phyloP scores from a whole-genome alignment of 1,140 invertebrate species.

The Drosophila obscura region DNA sequence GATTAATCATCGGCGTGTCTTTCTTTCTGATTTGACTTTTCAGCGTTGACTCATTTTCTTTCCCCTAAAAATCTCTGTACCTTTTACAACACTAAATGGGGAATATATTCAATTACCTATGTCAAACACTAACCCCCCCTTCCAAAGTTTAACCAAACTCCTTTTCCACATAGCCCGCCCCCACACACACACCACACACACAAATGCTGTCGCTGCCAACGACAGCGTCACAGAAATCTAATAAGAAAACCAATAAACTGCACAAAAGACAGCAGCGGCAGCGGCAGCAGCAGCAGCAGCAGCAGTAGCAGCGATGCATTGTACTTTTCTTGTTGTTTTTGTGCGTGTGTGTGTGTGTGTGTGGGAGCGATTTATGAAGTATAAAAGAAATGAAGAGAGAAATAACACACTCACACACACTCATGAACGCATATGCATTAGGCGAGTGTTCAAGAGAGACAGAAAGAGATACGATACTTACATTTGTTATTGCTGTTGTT shows the following conservation, averaged over 20 bases:
- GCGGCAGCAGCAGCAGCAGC: not conserved
- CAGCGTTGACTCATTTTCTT: conserved; percentile 35
- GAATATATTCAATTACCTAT: conserved; percentile 11
- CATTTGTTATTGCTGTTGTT: conserved; percentile 77
- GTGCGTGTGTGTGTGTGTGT: conserved; percentile 29
- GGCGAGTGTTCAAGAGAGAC: not conserved
- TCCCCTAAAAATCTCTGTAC: not conserved
- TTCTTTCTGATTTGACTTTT: conserved; percentile 9
- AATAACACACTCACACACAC: conserved; percentile 34
- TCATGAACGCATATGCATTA: conserved; percentile 3
- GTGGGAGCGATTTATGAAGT: conserved; percentile 73
- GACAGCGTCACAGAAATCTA: conserved; percentile 58
- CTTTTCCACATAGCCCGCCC: not conserved
- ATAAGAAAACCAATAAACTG: conserved; percentile 69
- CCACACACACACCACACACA: conserved; percentile 4
- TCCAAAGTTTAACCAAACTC: no score
- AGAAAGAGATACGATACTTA: conserved; percentile 56
- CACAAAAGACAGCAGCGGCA: conserved; percentile 5
- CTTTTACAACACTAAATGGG: conserved; percentile 5
- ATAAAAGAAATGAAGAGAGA: conserved; percentile 62
- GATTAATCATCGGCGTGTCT: conserved; percentile 40
- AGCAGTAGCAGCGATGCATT: not conserved
- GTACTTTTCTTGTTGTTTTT: not conserved
- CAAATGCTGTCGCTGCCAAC: conserved; percentile 11
- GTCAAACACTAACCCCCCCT: not conserved